Percentiles rank a stretch among this genome's conserved stretches.
These are phyloP conservation scores for Drosophila varians DNA, from an alignment of 1,140 invertebrate genomes.

Conservation along the genomic window DNA sequence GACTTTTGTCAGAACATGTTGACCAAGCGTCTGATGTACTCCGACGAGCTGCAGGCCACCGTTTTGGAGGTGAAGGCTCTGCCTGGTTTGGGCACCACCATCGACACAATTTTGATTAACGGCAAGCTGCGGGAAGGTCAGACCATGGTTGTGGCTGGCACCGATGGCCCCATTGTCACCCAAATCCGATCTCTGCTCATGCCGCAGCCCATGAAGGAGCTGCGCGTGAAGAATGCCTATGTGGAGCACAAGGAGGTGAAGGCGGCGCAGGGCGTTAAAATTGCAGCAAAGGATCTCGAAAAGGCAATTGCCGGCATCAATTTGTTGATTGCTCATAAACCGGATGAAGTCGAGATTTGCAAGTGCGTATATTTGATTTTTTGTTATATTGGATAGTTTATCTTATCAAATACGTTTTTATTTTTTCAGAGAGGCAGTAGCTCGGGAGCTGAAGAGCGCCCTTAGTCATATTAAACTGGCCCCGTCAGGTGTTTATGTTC, in stretches of 20 bases:
- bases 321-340: conserved; percentile 93
- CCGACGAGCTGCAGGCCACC: conserved; percentile 97
- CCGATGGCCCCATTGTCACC: conserved; percentile 98
- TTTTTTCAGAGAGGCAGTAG: conserved; percentile 89
- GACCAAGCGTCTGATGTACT: conserved; percentile 95
- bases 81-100: conserved; percentile 98
- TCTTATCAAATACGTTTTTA: not conserved
- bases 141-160: conserved; percentile 97
- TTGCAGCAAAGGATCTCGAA: conserved; percentile 98
- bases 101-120: conserved; percentile 99
- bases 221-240: conserved; percentile 99
- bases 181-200: conserved; percentile 98
- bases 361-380: conserved; percentile 80
- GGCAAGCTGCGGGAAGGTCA: conserved; percentile 96
- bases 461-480: conserved; percentile 96
- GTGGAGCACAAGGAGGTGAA: conserved; percentile 97
- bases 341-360: conserved; percentile 96
- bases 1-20: conserved; percentile 96
- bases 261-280: conserved; percentile 99
- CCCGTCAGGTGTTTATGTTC: conserved; percentile 98
- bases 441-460: conserved; percentile 92
- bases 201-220: conserved; percentile 98
- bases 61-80: conserved; percentile 99
- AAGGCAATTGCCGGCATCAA: conserved; percentile 98
- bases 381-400: not conserved